A percentile compares a stretch with the other conserved stretches of the same genome.
These are phyloP conservation scores for Monochamus saltuarius DNA, from an alignment of 1,140 invertebrate species.

Conservation along the genomic window DNA sequence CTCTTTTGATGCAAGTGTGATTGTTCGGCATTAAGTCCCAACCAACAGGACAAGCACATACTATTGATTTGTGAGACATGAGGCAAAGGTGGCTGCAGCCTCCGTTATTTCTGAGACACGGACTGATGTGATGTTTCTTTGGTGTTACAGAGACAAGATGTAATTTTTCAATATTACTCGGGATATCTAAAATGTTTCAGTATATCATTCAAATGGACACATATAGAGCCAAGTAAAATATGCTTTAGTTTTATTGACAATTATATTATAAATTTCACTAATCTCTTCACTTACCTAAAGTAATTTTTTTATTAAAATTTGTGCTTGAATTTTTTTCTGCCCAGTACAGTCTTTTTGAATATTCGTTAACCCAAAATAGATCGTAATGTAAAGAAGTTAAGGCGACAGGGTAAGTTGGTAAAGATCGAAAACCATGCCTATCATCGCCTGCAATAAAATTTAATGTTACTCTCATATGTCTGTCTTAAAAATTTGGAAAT, in stretches of 20 bases:
- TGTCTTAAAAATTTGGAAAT: neutral
- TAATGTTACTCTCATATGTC: neutral
- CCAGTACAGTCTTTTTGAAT: conserved; percentile 60
- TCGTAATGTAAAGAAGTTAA: conserved; percentile 59
- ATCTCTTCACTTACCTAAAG: conserved; percentile 34
- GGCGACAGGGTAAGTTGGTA: conserved; percentile 54
- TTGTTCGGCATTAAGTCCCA: conserved; percentile 55
- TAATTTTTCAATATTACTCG: conserved; percentile 28
- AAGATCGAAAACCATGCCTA: conserved; percentile 50
- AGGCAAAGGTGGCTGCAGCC: conserved; percentile 75
- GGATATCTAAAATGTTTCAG: no score
- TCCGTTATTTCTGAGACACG: conserved; percentile 64
- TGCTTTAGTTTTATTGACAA: no score
- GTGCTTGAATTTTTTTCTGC: conserved; percentile 54
- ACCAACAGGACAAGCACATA: conserved; percentile 63
- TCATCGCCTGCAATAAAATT: conserved; percentile 40
- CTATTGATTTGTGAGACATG: conserved; percentile 36
- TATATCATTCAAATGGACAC: neutral
- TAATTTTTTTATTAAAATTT: conserved; percentile 49
- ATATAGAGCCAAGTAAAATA: neutral
- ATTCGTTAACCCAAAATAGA: conserved; percentile 62
- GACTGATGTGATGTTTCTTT: conserved; percentile 50
- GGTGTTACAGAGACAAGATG: conserved; percentile 37
- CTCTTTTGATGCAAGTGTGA: conserved; percentile 55
- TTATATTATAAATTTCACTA: neutral